Evolutionary conservation across 1,140 invertebrate species (phyloP).

Genomic region (Diabrotica virgifera): DNA sequence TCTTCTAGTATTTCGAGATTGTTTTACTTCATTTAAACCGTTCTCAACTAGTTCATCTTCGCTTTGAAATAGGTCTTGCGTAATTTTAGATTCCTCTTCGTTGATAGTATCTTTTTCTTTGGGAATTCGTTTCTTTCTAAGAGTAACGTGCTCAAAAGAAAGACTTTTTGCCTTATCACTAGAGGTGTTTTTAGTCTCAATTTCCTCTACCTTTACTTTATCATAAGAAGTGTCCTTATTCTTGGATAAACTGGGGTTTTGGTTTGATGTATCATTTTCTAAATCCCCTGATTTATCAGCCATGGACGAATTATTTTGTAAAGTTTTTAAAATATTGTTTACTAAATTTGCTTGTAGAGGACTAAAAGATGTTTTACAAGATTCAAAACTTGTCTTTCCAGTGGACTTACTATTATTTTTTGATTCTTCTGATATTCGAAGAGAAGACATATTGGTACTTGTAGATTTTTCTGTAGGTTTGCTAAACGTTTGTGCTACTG

Average conservation of each 20-base stretch:
- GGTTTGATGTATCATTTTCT: background rate
- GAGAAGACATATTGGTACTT: constrained; percentile 11
- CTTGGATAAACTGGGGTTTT: no score
- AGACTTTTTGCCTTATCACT: no score
- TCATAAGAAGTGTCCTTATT: background rate
- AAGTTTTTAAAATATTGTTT: background rate
- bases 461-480: background rate
- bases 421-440: constrained; percentile 7
- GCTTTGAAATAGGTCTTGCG: no score
- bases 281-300: background rate
- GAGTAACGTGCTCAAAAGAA: no score
- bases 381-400: background rate
- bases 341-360: constrained; percentile 10
- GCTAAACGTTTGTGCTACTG: no score
- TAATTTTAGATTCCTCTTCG: no score
- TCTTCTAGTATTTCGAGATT: no score
- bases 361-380: constrained; percentile 9
- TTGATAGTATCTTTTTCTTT: no score
- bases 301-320: background rate
- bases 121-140: no score
- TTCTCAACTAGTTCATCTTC: no score
- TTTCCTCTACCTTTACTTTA: background rate
- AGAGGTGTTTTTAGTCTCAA: no score
- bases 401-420: background rate
- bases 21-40: no score